Percentiles rank a stretch among this genome's conserved stretches.
phyloP scores from a whole-genome alignment of 1,140 invertebrate species.

The Heliconius himera region DNA sequence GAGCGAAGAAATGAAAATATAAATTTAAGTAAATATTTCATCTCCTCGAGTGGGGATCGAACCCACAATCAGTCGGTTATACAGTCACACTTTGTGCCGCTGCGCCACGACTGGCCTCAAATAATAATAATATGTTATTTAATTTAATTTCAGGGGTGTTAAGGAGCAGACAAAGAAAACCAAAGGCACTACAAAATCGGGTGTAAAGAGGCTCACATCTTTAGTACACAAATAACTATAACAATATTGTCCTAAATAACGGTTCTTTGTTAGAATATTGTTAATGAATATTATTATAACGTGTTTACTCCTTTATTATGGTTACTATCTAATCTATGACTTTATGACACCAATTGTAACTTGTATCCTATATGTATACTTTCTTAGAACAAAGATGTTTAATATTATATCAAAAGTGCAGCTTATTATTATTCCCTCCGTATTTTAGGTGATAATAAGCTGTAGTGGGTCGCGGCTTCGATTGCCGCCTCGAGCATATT shows the following conservation, averaged over 20 bases:
- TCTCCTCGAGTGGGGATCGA: no score
- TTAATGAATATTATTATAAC: slow-evolving; percentile 21
- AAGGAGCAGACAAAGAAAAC: slow-evolving; percentile 78
- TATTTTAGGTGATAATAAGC: slow-evolving; percentile 13
- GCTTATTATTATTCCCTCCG: slow-evolving; percentile 11
- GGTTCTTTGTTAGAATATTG: slow-evolving; percentile 20
- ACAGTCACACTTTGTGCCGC: no score
- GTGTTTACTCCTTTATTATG: slow-evolving; percentile 19
- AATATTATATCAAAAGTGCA: slow-evolving; percentile 4
- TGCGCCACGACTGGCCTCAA: no score
- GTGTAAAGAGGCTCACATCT: slow-evolving; percentile 66
- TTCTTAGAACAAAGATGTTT: slow-evolving; percentile 10
- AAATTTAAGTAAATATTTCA: no score
- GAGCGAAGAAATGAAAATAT: no score
- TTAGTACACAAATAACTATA: slow-evolving; percentile 70
- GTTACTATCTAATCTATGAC: slow-evolving; percentile 9
- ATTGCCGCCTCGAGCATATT: background rate
- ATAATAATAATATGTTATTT: background rate
- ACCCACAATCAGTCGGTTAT: no score
- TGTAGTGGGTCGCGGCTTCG: background rate
- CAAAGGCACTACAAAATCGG: slow-evolving; percentile 67
- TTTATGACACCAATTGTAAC: slow-evolving; percentile 19
- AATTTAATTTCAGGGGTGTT: slow-evolving; percentile 69
- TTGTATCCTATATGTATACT: slow-evolving; percentile 15
- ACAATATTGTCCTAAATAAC: slow-evolving; percentile 17